Evolutionary conservation across 2,888 invertebrate genomes (phyloP).

Genomic region (Lydus trimaculatus): DNA sequence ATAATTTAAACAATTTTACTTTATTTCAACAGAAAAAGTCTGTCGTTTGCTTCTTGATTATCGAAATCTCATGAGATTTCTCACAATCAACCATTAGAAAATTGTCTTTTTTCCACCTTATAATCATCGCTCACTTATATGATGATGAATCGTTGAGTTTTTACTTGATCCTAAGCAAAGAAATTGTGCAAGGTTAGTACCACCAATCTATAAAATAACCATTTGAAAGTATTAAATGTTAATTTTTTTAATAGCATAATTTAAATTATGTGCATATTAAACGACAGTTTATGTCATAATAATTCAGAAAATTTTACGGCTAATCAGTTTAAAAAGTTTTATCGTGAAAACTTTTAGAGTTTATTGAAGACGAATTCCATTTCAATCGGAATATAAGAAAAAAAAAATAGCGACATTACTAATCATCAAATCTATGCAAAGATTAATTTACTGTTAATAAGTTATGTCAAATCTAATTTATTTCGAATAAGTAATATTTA

Average conservation of each 20-base stretch:
- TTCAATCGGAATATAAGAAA: background rate
- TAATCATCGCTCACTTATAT: background rate
- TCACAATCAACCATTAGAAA: background rate
- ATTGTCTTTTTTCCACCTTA: background rate
- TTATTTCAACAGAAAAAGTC: background rate
- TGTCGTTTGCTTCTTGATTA: too few species aligned
- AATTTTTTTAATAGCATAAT: conserved; percentile 15
- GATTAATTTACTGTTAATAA: background rate
- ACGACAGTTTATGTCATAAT: conserved; percentile 15
- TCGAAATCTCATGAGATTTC: background rate
- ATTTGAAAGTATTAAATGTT: conserved; percentile 8
- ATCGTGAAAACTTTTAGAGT: background rate
- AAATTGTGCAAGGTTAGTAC: conserved; percentile 5
- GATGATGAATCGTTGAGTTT: background rate
- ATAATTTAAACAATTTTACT: background rate
- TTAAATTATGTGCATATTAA: conserved; percentile 18
- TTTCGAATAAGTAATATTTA: conserved; percentile 29
- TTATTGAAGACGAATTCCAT: background rate
- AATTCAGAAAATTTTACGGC: conserved; percentile 16
- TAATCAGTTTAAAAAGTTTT: conserved; percentile 6
- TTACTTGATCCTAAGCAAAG: background rate
- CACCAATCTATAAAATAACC: background rate
- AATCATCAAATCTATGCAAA: background rate
- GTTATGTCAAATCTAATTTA: conserved; percentile 34
- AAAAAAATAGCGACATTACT: background rate